phyloP scores from a whole-genome alignment of 2,113 vertebrate species.

The Phaethornis superciliosus region DNA sequence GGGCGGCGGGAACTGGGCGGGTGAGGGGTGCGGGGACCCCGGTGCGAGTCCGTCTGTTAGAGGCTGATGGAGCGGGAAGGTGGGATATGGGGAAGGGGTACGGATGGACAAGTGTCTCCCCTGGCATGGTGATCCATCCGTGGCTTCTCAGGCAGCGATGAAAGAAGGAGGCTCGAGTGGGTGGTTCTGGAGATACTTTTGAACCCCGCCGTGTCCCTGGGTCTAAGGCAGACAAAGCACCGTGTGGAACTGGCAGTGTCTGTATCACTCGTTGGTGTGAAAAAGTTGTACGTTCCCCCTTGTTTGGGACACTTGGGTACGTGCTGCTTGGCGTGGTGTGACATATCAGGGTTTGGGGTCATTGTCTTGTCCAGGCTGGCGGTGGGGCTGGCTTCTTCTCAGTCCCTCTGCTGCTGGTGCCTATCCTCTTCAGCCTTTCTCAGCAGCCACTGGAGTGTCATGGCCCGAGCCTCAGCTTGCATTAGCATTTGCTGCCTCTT shows the following conservation, averaged over 20 bases:
- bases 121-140: too few relatives aligned
- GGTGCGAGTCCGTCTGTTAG: too few relatives aligned
- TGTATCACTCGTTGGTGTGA: not conserved
- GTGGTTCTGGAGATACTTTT: not conserved
- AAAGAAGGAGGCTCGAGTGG: not conserved
- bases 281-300: not conserved
- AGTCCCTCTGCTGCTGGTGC: fast-evolving
- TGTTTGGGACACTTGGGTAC: fast-evolving
- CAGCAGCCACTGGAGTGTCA: fast-evolving
- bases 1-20: not conserved
- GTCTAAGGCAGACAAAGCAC: too few relatives aligned
- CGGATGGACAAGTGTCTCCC: too few relatives aligned
- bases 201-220: not conserved
- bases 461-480: fast-evolving
- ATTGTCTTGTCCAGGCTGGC: not conserved
- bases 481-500: not conserved
- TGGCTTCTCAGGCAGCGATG: too few relatives aligned
- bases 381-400: fast-evolving
- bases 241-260: not conserved
- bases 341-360: not conserved
- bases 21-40: not conserved
- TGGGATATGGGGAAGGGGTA: too few relatives aligned
- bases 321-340: not conserved
- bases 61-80: too few relatives aligned
- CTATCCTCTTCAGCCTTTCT: not conserved